Conservation (phyloP, 2,113 vertebrate genomes). For the Alethe castanea region DNA sequence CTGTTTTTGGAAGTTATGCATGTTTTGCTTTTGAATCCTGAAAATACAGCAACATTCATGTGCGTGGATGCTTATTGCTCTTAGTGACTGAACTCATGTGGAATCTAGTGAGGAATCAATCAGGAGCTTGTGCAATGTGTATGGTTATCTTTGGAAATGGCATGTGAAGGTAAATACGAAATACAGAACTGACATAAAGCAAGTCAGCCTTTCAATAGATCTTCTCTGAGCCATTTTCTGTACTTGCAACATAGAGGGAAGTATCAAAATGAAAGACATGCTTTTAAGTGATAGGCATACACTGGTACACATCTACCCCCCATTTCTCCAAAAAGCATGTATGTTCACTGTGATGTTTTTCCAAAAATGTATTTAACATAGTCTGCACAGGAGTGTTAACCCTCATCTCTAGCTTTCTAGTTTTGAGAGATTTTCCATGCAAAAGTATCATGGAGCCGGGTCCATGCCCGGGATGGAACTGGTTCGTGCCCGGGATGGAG, state of each 20-base stretch:
- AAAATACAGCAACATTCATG: conserved; percentile 25
- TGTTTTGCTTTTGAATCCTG: conserved; percentile 12
- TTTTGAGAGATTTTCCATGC: background rate
- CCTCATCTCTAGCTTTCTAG: background rate
- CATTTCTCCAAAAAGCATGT: background rate
- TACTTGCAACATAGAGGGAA: accelerated
- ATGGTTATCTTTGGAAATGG: background rate
- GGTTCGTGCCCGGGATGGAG: too few relatives aligned
- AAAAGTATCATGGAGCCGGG: background rate
- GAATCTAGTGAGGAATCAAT: background rate
- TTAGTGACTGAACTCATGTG: background rate
- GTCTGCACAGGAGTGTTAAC: background rate
- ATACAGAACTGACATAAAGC: background rate
- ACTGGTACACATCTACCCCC: background rate
- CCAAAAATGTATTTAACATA: background rate
- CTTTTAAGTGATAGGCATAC: background rate
- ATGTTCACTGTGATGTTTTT: background rate
- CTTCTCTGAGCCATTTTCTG: background rate
- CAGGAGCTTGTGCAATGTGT: background rate
- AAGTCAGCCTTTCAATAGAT: background rate
- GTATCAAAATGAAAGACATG: background rate
- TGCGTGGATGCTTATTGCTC: background rate
- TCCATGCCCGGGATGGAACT: too few relatives aligned
- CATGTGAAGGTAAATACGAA: background rate
- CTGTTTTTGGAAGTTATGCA: conserved; percentile 3